Base-by-base conservation (phyloP, 1,140 invertebrate species). In the Stenopsyche tienmushanensis region DNA sequence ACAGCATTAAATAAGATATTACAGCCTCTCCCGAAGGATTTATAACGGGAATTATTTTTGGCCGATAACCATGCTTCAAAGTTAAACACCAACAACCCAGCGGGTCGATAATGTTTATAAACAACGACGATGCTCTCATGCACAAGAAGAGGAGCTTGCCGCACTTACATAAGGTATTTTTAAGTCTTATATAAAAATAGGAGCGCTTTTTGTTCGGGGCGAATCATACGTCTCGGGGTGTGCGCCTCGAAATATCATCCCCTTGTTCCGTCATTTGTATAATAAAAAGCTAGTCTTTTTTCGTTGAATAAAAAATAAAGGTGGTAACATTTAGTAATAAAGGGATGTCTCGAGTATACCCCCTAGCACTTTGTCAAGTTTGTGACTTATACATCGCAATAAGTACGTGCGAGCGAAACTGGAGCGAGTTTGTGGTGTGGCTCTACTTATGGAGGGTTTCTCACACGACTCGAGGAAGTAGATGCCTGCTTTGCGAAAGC, bases 241-340 rank as follows among this genome's bases (percentile, higher is more conserved):
- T 34, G 17, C 54, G 23, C 58, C 45, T 60, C 58, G 55, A 64
- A 63, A 42, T 59, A 59, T 65, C 57, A 65, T 59, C 52, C 60
- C 62, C 45, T 54, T 64, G 54, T 59, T 58, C 57, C 55, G 55
- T 64, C 49, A 68, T 64, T 60, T 64, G 49, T 69, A 65, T 67
- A 63, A 67, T 63, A 62, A 58, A 53, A 41, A 17, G 20, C 29
- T 25, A 54, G 53, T 20, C 53, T 65, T 58, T 65, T 64, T 60
- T 54, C 41, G 2, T n/a, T 60, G 63, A 62, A 64, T 65, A 62
- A 69, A 65, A 69, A 65, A 62, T 54, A 60, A 65, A 65, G 67
- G 67, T 65, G 63, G 52, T 65, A 69, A 63, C 67, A 69, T 69
- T 69, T 69, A 69, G 67, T 69, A 58, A 69, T 65, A 62, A 65